phyloP scores from a whole-genome alignment of 2,797 vertebrate species.

The Lycodopsis pacificus region DNA sequence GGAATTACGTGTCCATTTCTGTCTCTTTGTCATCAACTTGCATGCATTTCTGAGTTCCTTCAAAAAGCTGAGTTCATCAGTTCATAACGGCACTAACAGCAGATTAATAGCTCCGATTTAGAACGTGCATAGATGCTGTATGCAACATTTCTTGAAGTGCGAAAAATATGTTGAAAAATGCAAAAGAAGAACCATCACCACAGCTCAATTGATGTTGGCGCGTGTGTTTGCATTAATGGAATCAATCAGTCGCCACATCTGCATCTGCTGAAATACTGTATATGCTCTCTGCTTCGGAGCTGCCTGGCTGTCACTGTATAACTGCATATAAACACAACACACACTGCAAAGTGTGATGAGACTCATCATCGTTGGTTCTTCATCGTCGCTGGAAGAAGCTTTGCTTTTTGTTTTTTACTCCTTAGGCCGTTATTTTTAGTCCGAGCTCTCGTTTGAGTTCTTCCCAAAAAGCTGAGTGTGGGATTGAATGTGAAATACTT shows the following conservation, averaged over 20 bases:
- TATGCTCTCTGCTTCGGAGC: constrained; percentile 45
- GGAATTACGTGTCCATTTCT: background rate
- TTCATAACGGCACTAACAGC: background rate
- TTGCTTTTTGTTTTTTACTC: constrained; percentile 53
- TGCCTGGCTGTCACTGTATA: constrained; percentile 68
- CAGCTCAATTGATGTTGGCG: background rate
- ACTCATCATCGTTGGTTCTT: constrained; percentile 72
- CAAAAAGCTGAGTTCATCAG: background rate
- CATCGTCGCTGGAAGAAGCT: constrained; percentile 57
- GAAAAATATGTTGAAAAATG: constrained; percentile 1
- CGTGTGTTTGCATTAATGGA: constrained; percentile 34
- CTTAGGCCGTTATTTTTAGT: constrained; percentile 66
- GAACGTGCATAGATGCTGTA: background rate
- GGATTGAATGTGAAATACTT: constrained; percentile 43
- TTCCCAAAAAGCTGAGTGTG: constrained; percentile 33
- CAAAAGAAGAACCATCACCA: background rate
- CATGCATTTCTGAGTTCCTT: background rate
- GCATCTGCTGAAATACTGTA: constrained; percentile 54
- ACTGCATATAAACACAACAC: constrained; percentile 73
- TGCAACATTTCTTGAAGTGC: background rate
- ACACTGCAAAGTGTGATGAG: constrained; percentile 78
- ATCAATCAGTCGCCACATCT: constrained; percentile 58
- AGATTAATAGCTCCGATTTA: background rate
- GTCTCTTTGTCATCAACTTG: constrained; percentile 1
- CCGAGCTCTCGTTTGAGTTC: constrained; percentile 33